Base-by-base conservation (phyloP, 2,113 vertebrate species). In the Atlantisia rogersi region DNA sequence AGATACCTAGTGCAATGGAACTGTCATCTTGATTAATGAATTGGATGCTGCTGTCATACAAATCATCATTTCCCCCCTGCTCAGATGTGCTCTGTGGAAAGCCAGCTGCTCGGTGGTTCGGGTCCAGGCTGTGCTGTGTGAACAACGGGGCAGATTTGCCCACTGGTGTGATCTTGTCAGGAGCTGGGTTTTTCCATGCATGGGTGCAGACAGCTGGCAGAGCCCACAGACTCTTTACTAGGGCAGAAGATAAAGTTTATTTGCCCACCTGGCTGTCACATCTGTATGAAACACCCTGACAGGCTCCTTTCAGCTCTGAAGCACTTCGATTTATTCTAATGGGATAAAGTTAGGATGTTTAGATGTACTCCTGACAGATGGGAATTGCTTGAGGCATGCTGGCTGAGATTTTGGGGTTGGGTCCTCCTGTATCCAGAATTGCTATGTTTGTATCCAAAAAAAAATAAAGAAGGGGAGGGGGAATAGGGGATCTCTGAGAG, bases 201-300 rank as follows among this genome's bases (percentile, higher is more conserved):
- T 65, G 94, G 86, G 10, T 79, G 75, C 79, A 78, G 60, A 16
- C 89, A 93, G 84, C 92, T 91, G 81, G 68, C 56, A 68, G 32
- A 94, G 77, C 87, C 55, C 90, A 19, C 62, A 63, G 56, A 25
- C 40, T 84, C 65, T 31, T 46, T 22, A 2, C 55, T 31, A 8
- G 87, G 68, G 52, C 18, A 1, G 31, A 11, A 68, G 79, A n/a
- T 9, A 5, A 65, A 44, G 65, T 79, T 95, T 82, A 12, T 95
- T 86, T 82, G 79, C 32, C 2, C 92, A 93, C 39, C 84, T 96
- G 92, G 59, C 73, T 69, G 4, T 25, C 35, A 9, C 91, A 91
- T 16, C 82, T 84, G 82, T 52, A 19, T 67, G 6, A 19, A 70
- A 28, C 16, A 3, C 50, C 62, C 74, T 35, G 52, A 15, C 50